Evolutionary conservation across 1,140 invertebrate genomes (phyloP).

Genomic region (Orius laevigatus): DNA sequence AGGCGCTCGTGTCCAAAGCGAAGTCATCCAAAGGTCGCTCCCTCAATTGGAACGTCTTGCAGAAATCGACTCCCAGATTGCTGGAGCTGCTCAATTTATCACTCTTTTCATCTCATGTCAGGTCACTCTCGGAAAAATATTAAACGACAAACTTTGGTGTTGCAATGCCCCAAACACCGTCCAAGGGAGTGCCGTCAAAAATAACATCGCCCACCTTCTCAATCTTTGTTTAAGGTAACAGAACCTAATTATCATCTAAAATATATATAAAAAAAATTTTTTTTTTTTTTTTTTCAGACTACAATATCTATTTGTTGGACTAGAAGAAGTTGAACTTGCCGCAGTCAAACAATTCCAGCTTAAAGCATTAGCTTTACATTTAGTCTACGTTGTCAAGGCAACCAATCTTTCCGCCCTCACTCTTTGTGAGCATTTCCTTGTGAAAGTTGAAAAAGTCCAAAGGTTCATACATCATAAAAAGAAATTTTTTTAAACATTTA

Average conservation of each 20-base stretch:
- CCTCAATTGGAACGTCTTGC: conserved; percentile 37
- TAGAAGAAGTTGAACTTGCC: conserved; percentile 53
- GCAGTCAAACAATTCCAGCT: conserved; percentile 69
- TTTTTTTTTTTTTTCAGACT: conserved; percentile 31
- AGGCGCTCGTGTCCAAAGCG: conserved; percentile 2
- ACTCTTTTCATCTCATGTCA: conserved; percentile 56
- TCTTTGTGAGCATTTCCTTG: conserved; percentile 43
- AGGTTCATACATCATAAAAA: no score
- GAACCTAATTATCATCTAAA: background rate
- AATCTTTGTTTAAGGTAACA: conserved; percentile 51
- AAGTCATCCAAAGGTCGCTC: conserved; percentile 9
- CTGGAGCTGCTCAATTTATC: conserved; percentile 41
- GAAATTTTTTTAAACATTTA: conserved; percentile 10
- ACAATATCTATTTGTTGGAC: conserved; percentile 67
- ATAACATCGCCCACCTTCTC: conserved; percentile 44
- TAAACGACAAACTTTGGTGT: conserved; percentile 30
- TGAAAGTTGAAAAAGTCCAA: conserved; percentile 40
- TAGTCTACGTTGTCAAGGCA: conserved; percentile 53
- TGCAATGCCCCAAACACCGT: conserved; percentile 30
- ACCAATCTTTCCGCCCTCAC: conserved; percentile 41
- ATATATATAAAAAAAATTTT: background rate
- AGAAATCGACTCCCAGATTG: conserved; percentile 67
- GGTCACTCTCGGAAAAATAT: conserved; percentile 31
- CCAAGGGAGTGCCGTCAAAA: conserved; percentile 33
- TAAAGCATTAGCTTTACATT: conserved; percentile 64